Evolutionary conservation across 2,888 invertebrate genomes (phyloP), one percentile per base, ranked within the genome.

Genomic region (Catocala fraxini): DNA sequence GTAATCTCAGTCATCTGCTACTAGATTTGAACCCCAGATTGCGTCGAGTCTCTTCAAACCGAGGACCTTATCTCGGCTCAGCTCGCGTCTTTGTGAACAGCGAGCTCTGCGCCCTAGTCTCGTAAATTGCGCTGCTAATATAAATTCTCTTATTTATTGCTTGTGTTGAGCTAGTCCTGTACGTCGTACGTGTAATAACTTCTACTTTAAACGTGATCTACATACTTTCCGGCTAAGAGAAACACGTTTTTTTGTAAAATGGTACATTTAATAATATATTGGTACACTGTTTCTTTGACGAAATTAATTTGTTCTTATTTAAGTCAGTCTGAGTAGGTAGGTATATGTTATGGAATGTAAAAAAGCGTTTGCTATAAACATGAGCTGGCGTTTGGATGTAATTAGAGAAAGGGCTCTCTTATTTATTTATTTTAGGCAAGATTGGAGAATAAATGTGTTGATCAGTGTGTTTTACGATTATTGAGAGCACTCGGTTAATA

Each of bases 61-160:
- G 47, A 58, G 51, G 62, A 67, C 63, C 68, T 78, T 82, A 81
- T 81, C 80, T 77, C 49, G 46, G 34, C 51, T 69, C 56, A 35
- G 51, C 58, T 70, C 63, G 53, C 65, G 63, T 69, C 77, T 77
- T 79, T 71, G 71, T 73, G 66, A 68, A 65, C 63, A 70, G 56
- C 65, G 61, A 66, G 56, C 58, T 57, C 53, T 70, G 64, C 51
- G 65, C 63, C 67, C 54, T 57, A 71, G 56, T 65, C 59, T 65
- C 59, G 63, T 75, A 75, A 76, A 79, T 75, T 76, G 64, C 70
- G 59, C 58, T 25, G 54, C 70, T 71, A 70, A 67, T 75, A 75
- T 67, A 64, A 65, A 68, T 73, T 66, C 66, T 65, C 60, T 65
- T 63, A 61, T 66, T 68, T 62, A 62, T 64, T 65, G 53, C 48